Conservation (phyloP, 2,113 vertebrate genomes). For the Ictalurus punctatus region DNA sequence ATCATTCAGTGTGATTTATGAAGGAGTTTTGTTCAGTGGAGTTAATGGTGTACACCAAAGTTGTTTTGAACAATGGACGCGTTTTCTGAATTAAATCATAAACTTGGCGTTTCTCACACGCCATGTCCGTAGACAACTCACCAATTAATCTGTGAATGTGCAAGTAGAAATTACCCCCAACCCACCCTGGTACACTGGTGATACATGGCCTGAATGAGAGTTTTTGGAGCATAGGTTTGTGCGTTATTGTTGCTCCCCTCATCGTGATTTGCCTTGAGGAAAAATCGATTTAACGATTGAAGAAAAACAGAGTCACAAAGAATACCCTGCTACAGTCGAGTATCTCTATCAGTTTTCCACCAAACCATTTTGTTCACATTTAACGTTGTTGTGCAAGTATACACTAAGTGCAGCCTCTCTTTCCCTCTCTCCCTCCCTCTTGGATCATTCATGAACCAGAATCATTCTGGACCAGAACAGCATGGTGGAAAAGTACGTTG, state of each 20-base stretch:
- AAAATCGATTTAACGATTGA: neutral
- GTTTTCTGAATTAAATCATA: neutral
- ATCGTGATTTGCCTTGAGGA: neutral
- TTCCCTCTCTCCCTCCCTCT: too few species aligned
- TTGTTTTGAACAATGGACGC: neutral
- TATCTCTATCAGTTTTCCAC: too few species aligned
- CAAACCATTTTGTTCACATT: too few species aligned
- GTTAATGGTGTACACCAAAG: neutral
- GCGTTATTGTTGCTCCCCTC: neutral
- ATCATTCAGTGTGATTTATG: neutral
- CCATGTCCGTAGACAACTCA: too few species aligned
- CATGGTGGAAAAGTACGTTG: too few species aligned
- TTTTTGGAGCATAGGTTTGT: neutral
- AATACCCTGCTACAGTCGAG: too few species aligned
- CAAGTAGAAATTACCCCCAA: neutral
- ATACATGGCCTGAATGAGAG: neutral
- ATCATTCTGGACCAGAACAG: too few species aligned
- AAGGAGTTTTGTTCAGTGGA: neutral
- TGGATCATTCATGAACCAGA: too few species aligned
- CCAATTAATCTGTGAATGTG: neutral
- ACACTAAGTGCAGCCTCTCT: too few species aligned
- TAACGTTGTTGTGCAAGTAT: too few species aligned
- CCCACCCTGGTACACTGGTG: neutral
- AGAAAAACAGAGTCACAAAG: too few species aligned
- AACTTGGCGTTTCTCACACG: neutral